Base-by-base conservation (phyloP, 2,888 invertebrate genomes). In the Meliscaeva auricollis region DNA sequence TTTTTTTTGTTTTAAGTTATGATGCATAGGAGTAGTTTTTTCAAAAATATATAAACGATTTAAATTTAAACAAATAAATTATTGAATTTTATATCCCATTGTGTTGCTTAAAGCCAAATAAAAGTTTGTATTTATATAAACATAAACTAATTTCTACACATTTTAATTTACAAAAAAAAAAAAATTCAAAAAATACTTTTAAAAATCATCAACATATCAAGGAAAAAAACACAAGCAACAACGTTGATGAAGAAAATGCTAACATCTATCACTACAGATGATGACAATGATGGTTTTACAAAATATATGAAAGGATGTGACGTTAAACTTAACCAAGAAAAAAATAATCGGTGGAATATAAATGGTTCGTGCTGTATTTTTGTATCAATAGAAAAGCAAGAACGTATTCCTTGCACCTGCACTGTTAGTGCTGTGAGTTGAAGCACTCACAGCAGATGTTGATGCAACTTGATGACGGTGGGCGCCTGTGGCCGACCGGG, bases 261-360 rank as follows among this genome's bases (percentile, higher is more conserved):
- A 9, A 54, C 69, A 64, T 20, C 20, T 62, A 74, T 62, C 52
- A 60, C 44, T 80, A 52, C 26, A 72, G 20, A 68, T 66, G 64
- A 81, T 70, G 77, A 72, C 54, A 50, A 58, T 56, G 60, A 62
- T 78, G 38, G 68, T 78, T 78, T 60, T 78, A 68, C 52, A 73
- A 48, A 62, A 15, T 60, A 50, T 69, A 74, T 74, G 73, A 73
- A 54, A 68, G 44, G 68, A 78, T 69, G 50, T 11, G 69, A 70
- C 75, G 30, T 75, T 66, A 46, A 75, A 75, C 69, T 74, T 70
- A 84, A 38, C 54, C 32, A 56, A 72, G 46, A 77, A 68, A 74
- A 11, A 68, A 75, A 76, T 66, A 70, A 70, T 75, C 84, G 84
- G 83, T 83, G 83, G 83, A 84, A 84, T 74, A 75, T 30, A 84